phyloP scores from a whole-genome alignment of 2,888 invertebrate species.

The Osmoderma eremita region DNA sequence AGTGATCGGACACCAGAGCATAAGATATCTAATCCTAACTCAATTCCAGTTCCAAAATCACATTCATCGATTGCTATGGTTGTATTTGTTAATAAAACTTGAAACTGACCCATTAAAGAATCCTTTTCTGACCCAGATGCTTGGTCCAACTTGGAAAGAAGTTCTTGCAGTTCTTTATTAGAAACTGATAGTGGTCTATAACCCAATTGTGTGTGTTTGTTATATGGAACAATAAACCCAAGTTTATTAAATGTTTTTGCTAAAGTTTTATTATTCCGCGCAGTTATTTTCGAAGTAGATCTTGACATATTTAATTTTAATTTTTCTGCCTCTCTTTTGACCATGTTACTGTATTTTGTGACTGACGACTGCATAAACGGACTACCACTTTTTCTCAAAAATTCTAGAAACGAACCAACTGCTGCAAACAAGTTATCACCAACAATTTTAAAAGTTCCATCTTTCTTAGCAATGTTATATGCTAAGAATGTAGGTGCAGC shows the following conservation, averaged over 20 bases:
- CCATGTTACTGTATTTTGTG: slow-evolving; percentile 68
- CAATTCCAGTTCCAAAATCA: slow-evolving; percentile 93
- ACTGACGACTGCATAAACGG: slow-evolving; percentile 74
- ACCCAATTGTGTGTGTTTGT: slow-evolving; percentile 83
- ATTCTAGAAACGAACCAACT: slow-evolving; percentile 70
- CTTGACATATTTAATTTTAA: slow-evolving; percentile 69
- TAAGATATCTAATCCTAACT: slow-evolving; percentile 88
- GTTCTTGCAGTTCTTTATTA: slow-evolving; percentile 68
- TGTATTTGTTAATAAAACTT: slow-evolving; percentile 83
- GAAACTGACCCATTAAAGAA: slow-evolving; percentile 74
- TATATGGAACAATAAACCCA: slow-evolving; percentile 86
- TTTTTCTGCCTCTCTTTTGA: slow-evolving; percentile 72
- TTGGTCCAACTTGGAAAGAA: slow-evolving; percentile 74
- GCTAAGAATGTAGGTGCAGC: slow-evolving; percentile 81
- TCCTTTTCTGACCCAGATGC: slow-evolving; percentile 70
- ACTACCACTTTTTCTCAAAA: slow-evolving; percentile 65
- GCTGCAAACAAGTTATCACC: slow-evolving; percentile 86
- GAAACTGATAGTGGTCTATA: slow-evolving; percentile 72
- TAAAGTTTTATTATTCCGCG: slow-evolving; percentile 71
- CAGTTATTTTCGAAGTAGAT: slow-evolving; percentile 70
- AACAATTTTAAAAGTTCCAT: slow-evolving; percentile 75
- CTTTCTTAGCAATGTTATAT: slow-evolving; percentile 75
- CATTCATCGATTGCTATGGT: slow-evolving; percentile 94
- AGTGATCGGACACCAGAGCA: slow-evolving; percentile 77
- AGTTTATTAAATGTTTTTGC: slow-evolving; percentile 81